Conservation (phyloP, 2,888 invertebrate species). For the Oeneis ivallda region DNA sequence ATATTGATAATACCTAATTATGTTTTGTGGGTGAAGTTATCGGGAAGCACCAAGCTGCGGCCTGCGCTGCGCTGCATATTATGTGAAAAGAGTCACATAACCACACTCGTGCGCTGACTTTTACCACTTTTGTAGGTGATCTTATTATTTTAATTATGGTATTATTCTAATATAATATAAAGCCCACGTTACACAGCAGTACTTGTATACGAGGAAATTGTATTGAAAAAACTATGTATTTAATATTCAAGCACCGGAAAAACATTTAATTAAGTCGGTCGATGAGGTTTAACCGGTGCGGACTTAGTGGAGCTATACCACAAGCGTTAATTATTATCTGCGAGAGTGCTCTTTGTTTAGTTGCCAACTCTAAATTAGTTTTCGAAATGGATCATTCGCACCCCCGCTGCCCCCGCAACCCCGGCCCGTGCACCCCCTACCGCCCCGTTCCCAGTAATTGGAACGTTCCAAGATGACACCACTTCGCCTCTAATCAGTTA, state of each 20-base stretch:
- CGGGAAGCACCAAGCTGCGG: too few relatives aligned
- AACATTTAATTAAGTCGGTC: slow-evolving; percentile 69
- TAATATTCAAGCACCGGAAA: slow-evolving; percentile 47
- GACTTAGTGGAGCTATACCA: slow-evolving; percentile 79
- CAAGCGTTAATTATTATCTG: slow-evolving; percentile 82
- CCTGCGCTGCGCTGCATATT: too few relatives aligned
- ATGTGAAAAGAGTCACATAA: too few relatives aligned
- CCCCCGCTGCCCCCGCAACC: slow-evolving; percentile 60
- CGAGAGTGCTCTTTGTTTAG: slow-evolving; percentile 82
- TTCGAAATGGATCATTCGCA: slow-evolving; percentile 82
- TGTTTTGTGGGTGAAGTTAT: too few relatives aligned
- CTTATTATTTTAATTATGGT: too few relatives aligned
- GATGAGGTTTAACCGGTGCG: slow-evolving; percentile 71
- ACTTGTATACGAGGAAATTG: too few relatives aligned
- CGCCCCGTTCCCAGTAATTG: slow-evolving; percentile 72
- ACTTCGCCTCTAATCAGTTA: slow-evolving; percentile 79
- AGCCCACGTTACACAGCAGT: too few relatives aligned
- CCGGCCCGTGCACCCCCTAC: slow-evolving; percentile 51
- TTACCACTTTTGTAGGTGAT: too few relatives aligned
- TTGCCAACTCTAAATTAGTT: slow-evolving; percentile 83
- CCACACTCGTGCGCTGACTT: too few relatives aligned
- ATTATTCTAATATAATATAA: too few relatives aligned
- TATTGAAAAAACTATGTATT: slow-evolving; percentile 33
- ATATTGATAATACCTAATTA: too few relatives aligned
- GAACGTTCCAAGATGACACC: slow-evolving; percentile 81